Evolutionary conservation across 2,113 vertebrate genomes (phyloP), one percentile per base, ranked within the genome.

Genomic region (Antechinus flavipes): DNA sequence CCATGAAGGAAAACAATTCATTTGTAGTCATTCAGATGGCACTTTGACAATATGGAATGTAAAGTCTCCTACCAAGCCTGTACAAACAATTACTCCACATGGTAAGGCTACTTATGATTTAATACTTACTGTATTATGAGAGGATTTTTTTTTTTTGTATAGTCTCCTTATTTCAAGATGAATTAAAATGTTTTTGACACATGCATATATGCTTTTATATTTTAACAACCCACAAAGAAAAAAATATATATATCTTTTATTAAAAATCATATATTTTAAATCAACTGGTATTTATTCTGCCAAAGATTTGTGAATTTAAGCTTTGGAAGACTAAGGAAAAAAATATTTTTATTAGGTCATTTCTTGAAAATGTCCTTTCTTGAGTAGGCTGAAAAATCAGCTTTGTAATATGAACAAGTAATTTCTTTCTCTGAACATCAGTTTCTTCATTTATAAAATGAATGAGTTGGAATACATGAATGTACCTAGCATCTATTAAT

Each of bases 1-100:
- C 98, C 99, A 99, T 93, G 99, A 99, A 98, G 99, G 99, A 98
- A 99, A 99, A 97, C 99, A 99, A 93, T 99, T 99, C 98, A 99
- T 99, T 97, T 99, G 99, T 98, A 99, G 99, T 98, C 99, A 99
- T 98, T 99, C 99, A 93, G 99, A 99, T 96, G 99, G 99, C 95
- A 99, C 99, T 90, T 99, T 99, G 98, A 99, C 99, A 97, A 99
- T 99, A 99, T 99, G 99, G 99, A 99, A 99, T 98, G 97, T 99
- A 98, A 99, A 99, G 97, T 99, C 99, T 94, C 99, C 99, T 97
- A 98, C 99, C 95, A 99, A 99, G 97, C 99, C 99, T 94, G 98
- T 99, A 95, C 99, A 99, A 99, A 99, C 99, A 98, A 99, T 99
- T 99, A 99, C 99, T 95, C 99, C 99, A 94, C 99, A 99, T 0